Conservation (phyloP, 2,797 vertebrate genomes). For the Rhincodon typus region DNA sequence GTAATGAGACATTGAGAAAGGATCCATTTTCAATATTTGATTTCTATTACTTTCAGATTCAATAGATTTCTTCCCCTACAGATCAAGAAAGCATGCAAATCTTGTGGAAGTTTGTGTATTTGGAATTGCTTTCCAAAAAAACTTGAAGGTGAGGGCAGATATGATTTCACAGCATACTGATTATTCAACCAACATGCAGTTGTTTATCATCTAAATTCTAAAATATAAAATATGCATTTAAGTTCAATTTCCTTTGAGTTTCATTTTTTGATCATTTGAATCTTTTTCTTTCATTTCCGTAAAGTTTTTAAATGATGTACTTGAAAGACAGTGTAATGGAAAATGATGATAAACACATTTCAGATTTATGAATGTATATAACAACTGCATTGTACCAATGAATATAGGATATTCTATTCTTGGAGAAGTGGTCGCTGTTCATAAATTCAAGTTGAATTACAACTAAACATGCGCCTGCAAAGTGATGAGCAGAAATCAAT, state of each 20-base stretch:
- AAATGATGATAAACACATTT: neutral
- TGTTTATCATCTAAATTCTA: neutral
- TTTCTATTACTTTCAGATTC: constrained; percentile 25
- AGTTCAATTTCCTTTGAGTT: neutral
- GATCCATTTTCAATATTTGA: neutral
- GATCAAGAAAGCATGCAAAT: constrained; percentile 6
- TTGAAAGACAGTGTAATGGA: neutral
- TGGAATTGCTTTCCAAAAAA: neutral
- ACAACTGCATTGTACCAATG: neutral
- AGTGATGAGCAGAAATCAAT: no score
- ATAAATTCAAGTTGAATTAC: neutral
- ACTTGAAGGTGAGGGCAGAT: neutral
- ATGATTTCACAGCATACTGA: neutral
- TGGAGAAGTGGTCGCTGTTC: neutral
- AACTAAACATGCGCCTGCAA: neutral
- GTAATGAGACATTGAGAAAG: neutral
- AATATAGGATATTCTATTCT: neutral
- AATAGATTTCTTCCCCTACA: neutral
- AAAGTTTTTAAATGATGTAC: neutral
- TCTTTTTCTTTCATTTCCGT: neutral
- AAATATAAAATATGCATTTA: constrained; percentile 5
- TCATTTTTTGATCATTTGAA: neutral
- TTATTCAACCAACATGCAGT: neutral
- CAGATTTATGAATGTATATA: neutral
- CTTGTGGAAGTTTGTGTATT: neutral